These are phyloP conservation scores for Euthynnus affinis DNA, from an alignment of 2,797 vertebrate genomes.

Conservation along the genomic window DNA sequence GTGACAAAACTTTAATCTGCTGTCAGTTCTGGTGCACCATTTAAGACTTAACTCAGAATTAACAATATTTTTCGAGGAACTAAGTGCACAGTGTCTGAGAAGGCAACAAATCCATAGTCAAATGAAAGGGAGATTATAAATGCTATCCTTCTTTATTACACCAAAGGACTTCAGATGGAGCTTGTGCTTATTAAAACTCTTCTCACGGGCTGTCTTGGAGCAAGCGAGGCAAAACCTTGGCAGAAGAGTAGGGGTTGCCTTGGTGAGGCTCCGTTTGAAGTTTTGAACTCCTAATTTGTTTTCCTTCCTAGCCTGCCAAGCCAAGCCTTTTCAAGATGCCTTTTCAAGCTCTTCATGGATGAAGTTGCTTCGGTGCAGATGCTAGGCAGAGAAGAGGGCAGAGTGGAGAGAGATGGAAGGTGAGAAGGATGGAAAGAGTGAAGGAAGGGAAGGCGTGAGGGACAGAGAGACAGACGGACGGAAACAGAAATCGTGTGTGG, in stretches of 20 bases:
- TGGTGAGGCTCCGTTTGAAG: conserved; percentile 76
- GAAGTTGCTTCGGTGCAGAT: conserved; percentile 46
- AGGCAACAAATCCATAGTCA: conserved; percentile 41
- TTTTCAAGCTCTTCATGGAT: conserved; percentile 56
- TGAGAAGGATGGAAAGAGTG: background rate
- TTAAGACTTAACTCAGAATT: conserved; percentile 11
- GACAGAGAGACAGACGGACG: too few species aligned
- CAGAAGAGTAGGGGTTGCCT: conserved; percentile 63
- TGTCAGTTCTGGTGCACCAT: background rate
- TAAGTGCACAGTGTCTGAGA: background rate
- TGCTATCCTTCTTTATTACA: conserved; percentile 44
- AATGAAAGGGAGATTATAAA: conserved; percentile 61
- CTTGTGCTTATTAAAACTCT: conserved; percentile 66
- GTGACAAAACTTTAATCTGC: conserved; percentile 40
- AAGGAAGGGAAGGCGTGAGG: background rate
- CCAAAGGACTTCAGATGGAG: conserved; percentile 41
- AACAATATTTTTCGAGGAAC: background rate
- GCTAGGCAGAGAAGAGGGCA: conserved; percentile 18
- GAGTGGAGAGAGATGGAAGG: conserved; percentile 21
- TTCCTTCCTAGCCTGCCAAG: conserved; percentile 65
- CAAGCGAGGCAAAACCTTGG: conserved; percentile 62
- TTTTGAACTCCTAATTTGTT: conserved; percentile 77
- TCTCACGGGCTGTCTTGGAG: conserved; percentile 54
- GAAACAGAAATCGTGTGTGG: background rate
- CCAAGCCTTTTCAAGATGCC: conserved; percentile 69